Evolutionary conservation across 2,113 vertebrate species (phyloP).

Genomic region (Lycaon pictus): DNA sequence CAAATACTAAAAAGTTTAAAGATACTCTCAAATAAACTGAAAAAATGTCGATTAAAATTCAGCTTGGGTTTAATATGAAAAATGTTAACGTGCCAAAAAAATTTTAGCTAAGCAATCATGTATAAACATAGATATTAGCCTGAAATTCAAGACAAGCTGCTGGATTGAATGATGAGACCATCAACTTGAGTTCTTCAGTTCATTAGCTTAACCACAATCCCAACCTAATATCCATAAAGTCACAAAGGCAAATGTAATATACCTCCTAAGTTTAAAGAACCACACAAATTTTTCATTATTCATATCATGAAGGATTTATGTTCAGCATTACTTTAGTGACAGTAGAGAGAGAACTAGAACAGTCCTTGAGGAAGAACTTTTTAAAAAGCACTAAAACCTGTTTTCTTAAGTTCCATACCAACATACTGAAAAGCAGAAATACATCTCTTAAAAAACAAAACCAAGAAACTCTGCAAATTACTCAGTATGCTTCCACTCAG

Average conservation of each 20-base stretch:
- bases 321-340: slow-evolving; percentile 70
- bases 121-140: slow-evolving; percentile 77
- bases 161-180: slow-evolving; percentile 84
- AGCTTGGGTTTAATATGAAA: slow-evolving; percentile 74
- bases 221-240: slow-evolving; percentile 81
- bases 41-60: slow-evolving; percentile 70
- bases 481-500: neutral
- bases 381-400: neutral
- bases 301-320: slow-evolving; percentile 77
- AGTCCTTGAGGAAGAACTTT: slow-evolving; percentile 45
- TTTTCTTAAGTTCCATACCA: neutral
- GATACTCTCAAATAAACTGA: slow-evolving; percentile 52
- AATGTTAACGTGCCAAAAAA: slow-evolving; percentile 70
- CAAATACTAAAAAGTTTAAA: slow-evolving; percentile 60
- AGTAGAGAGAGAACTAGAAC: neutral
- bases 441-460: neutral
- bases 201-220: slow-evolving; percentile 82
- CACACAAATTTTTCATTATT: slow-evolving; percentile 72
- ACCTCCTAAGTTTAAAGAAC: slow-evolving; percentile 72
- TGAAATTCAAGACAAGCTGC: slow-evolving; percentile 79
- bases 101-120: slow-evolving; percentile 72
- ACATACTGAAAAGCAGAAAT: slow-evolving; percentile 20
- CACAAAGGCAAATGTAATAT: slow-evolving; percentile 78
- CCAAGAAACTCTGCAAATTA: neutral
- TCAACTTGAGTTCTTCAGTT: slow-evolving; percentile 82